phyloP scores from a whole-genome alignment of 2,888 invertebrate genomes.

The Leucophora obtusa region DNA sequence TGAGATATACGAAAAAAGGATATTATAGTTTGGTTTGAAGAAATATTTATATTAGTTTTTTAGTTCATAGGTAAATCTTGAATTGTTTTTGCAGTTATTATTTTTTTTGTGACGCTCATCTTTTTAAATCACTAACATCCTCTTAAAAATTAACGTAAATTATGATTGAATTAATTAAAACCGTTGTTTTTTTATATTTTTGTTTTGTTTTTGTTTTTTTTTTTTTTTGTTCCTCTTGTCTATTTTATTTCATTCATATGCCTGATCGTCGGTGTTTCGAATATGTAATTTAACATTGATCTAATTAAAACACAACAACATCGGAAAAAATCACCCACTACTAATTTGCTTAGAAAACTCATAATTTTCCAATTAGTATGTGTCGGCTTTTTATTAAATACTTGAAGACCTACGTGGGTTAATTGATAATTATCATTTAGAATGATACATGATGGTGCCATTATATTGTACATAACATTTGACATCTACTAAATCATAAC shows the following conservation, averaged over 20 bases:
- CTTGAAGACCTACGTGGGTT: slow-evolving; percentile 20
- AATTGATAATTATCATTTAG: slow-evolving; percentile 35
- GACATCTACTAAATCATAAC: too few species aligned
- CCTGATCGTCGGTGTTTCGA: slow-evolving; percentile 38
- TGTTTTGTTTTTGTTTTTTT: slow-evolving; percentile 4
- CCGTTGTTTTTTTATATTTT: slow-evolving; percentile 25
- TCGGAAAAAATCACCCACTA: slow-evolving; percentile 4
- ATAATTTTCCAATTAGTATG: slow-evolving; percentile 56
- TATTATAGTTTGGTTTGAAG: too few species aligned
- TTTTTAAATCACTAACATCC: slow-evolving; percentile 60
- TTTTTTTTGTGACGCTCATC: slow-evolving; percentile 38
- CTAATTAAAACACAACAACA: slow-evolving; percentile 53
- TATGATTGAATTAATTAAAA: slow-evolving; percentile 59
- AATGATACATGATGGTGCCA: not conserved
- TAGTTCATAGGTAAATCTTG: too few species aligned
- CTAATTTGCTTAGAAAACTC: slow-evolving; percentile 55
- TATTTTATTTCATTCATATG: not conserved
- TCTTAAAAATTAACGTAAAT: slow-evolving; percentile 58
- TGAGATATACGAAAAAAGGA: too few species aligned
- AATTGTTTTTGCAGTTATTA: not conserved
- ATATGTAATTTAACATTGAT: slow-evolving; percentile 57
- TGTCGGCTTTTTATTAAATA: slow-evolving; percentile 36
- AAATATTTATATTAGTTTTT: too few species aligned
- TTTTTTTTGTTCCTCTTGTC: slow-evolving; percentile 8
- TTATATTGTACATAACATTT: too few species aligned